phyloP scores from a whole-genome alignment of 2,888 invertebrate genomes.

The Stegophylla sp. region DNA sequence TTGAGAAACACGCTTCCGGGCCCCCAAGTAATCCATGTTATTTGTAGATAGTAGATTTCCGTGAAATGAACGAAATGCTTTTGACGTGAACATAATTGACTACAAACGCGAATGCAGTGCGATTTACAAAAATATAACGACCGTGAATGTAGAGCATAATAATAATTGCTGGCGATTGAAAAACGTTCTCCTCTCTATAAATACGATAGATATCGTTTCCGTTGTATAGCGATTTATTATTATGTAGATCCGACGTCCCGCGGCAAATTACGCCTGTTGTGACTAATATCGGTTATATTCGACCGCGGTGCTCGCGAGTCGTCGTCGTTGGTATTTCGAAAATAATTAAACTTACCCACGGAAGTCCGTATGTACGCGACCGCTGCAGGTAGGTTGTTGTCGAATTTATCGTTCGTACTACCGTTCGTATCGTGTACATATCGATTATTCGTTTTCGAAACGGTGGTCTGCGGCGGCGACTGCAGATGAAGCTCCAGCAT shows the following conservation, averaged over 20 bases:
- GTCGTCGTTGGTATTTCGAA: too few relatives aligned
- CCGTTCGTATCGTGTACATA: not conserved
- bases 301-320: not conserved
- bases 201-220: slow-evolving; percentile 1
- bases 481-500: slow-evolving; percentile 1
- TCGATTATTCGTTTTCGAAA: not conserved
- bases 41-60: too few relatives aligned
- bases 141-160: too few relatives aligned
- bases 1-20: too few relatives aligned
- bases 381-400: not conserved
- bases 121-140: too few relatives aligned
- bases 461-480: slow-evolving; percentile 18
- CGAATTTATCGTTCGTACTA: slow-evolving; percentile 45
- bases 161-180: not conserved
- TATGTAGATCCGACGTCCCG: not conserved
- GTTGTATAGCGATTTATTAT: slow-evolving; percentile 16
- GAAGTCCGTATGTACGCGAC: not conserved
- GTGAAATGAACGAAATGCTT: not conserved
- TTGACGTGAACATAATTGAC: not conserved
- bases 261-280: slow-evolving; percentile 23
- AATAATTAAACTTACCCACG: slow-evolving; percentile 35
- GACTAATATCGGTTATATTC: not conserved
- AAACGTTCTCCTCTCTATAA: slow-evolving; percentile 2
- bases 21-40: too few relatives aligned
- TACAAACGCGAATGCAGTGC: not conserved